Evolutionary conservation across 2,888 invertebrate genomes (phyloP), one percentile per base, ranked within the genome.

Genomic region (Podabrus alpinus): DNA sequence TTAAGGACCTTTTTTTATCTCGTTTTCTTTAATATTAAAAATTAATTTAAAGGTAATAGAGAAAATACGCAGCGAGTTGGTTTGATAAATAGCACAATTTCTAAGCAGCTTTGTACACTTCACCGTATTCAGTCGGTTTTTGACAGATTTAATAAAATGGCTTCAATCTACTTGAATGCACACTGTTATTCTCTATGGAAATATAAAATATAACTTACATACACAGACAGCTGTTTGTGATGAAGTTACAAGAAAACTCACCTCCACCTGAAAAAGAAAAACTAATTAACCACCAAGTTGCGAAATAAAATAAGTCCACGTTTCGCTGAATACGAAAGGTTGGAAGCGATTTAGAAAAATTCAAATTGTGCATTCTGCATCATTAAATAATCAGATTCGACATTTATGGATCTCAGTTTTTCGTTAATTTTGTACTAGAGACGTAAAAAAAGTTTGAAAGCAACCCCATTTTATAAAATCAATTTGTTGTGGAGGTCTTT

Each of bases 141-240:
- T 80, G 80, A 80, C 80, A 79, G 79, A 77, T 80, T 80, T 80
- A 77, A 79, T 80, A 79, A 77, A 77, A 80, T 74, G 60, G 73
- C 75, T 72, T 72, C 64, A 72, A 72, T 68, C 72, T 64, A 68
- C 59, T 45, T 68, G 72, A 72, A 72, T 61, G 72, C 62, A 29
- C 17, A 17, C 17, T 29, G 17, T 17, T 17, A 68, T 59, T 29
- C 25, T 29, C 29, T 68, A 45, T 19, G 67, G 21, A 19, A 24
- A 66, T 67, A 60, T 66, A 21, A 24, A 59, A 69, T 61, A 67
- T 64, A 64, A 64, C 71, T 59, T 60, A 67, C 67, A 45, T 72
- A 72, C 67, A 19, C 24, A 60, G 21, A 29, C 24, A 71, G 71
- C 71, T 59, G 67, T 64, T 66, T 15, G 16, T 59, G 19, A 67